phyloP scores from a whole-genome alignment of 2,888 invertebrate genomes.

The Heliconius charithonia region DNA sequence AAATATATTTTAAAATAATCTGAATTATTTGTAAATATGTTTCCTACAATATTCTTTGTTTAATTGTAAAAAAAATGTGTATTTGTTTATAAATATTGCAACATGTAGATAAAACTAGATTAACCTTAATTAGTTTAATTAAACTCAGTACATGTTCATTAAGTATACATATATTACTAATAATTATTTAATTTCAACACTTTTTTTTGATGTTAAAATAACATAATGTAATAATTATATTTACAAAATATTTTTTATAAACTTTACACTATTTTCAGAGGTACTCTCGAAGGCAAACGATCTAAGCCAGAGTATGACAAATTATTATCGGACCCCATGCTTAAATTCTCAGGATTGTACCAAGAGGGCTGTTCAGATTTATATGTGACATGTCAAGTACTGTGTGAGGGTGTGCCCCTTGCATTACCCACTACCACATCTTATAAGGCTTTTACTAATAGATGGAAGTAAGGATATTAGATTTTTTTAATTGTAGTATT shows the following conservation, averaged over 20 bases:
- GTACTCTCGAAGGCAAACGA: slow-evolving; percentile 95
- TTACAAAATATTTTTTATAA: no score
- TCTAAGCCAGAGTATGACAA: slow-evolving; percentile 94
- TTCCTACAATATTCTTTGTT: no score
- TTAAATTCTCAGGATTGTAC: slow-evolving; percentile 95
- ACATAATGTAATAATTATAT: no score
- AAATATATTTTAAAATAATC: background rate
- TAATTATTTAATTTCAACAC: no score
- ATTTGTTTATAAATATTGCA: background rate
- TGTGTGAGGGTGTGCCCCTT: slow-evolving; percentile 90
- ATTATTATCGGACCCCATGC: slow-evolving; percentile 92
- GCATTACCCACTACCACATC: slow-evolving; percentile 94
- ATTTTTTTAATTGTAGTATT: background rate
- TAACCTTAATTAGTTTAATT: background rate
- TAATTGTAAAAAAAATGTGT: background rate
- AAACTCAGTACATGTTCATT: background rate
- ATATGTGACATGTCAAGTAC: slow-evolving; percentile 93
- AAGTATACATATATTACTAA: background rate
- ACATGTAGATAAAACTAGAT: background rate
- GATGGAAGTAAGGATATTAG: slow-evolving; percentile 92
- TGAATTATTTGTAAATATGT: no score
- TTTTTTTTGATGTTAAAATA: no score
- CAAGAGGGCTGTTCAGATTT: slow-evolving; percentile 94
- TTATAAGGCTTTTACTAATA: slow-evolving; percentile 94
- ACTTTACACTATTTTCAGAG: slow-evolving; percentile 79